Base-by-base conservation (phyloP, 2,797 vertebrate species). In the Pseudotriccus pelzelni region DNA sequence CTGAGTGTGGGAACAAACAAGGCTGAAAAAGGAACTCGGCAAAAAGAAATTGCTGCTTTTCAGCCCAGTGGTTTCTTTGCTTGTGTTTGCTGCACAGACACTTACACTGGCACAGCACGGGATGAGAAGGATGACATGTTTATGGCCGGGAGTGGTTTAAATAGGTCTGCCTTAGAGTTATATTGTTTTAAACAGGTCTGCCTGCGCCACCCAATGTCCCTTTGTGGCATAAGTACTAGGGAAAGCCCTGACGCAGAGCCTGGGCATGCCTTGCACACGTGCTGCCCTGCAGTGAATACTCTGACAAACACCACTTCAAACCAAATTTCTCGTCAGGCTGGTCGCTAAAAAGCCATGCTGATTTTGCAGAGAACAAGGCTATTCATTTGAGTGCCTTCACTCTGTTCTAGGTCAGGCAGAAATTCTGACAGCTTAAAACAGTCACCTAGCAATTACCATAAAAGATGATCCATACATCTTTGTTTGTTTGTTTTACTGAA, bases 161-260 rank as follows among this genome's bases (percentile, higher is more conserved):
- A 66, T 62, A 81, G 53, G 22, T 66, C 30, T 89, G 17, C 55
- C 36, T 47, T 76, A 30, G 44, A 7, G 3, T 75, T 80, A 32
- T 0, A 1, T 28, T 72, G 39, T 53, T 86, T 87, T 78, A 66
- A 84, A 55, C 52, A 91, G 69, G 73, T 86, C 87, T 91, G 18
- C 69, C 80, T 93, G 83, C 25, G 44, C 96, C 96, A 97, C 93
- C 93, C 81, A 66, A 97, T 90, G 95, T 94, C 90, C 50, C 27
- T 52, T 16, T 75, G 77, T 20, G 62, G 85, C 62, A 21, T 69
- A 74, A 62, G 39, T 49, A 18, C 50, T 53, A 7, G 32, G 58
- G 84, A 80, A 75, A 56, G n/a, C 72, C 68, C n/a, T 70, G 46
- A 67, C 7, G 3, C 72, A 52, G 32, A 46, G 39, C 47, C 83